Evolutionary conservation across 2,888 invertebrate species (phyloP).

Genomic region (Limnephilus auricula): DNA sequence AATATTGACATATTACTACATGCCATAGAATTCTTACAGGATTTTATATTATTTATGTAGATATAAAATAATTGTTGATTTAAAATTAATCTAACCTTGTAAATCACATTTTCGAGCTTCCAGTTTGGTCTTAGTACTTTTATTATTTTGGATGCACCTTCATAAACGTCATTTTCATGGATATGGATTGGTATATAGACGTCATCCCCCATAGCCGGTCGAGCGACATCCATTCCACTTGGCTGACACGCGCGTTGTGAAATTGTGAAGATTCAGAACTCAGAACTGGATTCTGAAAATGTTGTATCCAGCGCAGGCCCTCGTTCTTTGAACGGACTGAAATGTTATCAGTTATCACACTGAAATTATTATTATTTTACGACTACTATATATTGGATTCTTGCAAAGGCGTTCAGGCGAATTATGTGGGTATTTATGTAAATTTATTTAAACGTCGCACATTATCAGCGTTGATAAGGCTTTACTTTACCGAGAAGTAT

Average conservation of each 20-base stretch:
- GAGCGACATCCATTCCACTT: constrained; percentile 58
- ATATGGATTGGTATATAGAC: constrained; percentile 79
- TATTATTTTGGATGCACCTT: constrained; percentile 83
- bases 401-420: neutral
- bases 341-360: neutral
- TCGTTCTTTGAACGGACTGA: neutral
- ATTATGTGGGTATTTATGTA: neutral
- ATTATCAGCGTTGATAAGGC: neutral
- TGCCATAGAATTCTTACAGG: constrained; percentile 56
- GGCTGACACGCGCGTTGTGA: constrained; percentile 51
- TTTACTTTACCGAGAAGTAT: neutral
- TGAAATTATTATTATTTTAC: neutral
- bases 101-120: constrained; percentile 80
- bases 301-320: neutral
- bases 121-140: constrained; percentile 84
- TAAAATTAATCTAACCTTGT: constrained; percentile 79
- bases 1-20: constrained; percentile 65
- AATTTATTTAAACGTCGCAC: neutral
- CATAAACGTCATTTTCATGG: constrained; percentile 82
- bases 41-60: constrained; percentile 22
- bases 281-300: neutral
- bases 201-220: constrained; percentile 68
- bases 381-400: neutral
- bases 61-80: neutral
- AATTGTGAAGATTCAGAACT: constrained; percentile 21